A percentile compares a stretch with the other conserved stretches of the same genome.
These are phyloP conservation scores for Scaptodrosophila lebanonensis DNA, from an alignment of 1,140 invertebrate genomes.

Conservation along the genomic window DNA sequence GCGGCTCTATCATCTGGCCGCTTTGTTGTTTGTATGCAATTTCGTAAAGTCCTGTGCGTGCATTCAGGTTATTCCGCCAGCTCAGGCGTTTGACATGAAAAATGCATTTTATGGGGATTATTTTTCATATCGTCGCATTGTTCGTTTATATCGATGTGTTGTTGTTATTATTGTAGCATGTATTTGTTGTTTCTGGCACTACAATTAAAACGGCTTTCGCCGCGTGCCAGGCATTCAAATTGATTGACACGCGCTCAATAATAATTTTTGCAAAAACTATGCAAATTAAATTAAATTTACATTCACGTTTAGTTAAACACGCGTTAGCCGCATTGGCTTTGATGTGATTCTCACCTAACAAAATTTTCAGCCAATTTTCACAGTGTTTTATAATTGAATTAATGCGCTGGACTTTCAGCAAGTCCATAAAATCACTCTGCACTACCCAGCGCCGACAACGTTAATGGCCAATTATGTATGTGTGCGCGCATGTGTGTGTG, in stretches of 20 bases:
- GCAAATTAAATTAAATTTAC: constrained; percentile 70
- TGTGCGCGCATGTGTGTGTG: not conserved
- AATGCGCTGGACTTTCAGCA: constrained; percentile 39
- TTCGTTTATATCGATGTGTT: not conserved
- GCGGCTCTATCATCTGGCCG: not conserved
- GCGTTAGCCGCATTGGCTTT: constrained; percentile 3
- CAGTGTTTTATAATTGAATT: constrained; percentile 73
- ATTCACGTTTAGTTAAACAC: constrained; percentile 51
- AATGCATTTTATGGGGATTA: constrained; percentile 76
- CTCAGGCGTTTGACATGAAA: constrained; percentile 74
- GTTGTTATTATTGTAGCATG: no score
- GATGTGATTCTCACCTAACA: constrained; percentile 19
- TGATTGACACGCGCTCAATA: constrained; percentile 11
- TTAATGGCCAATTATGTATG: constrained; percentile 69
- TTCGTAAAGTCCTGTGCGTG: constrained; percentile 71
- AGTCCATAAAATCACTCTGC: constrained; percentile 38
- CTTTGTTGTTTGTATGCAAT: constrained; percentile 68
- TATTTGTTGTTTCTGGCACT: no score
- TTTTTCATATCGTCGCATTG: constrained; percentile 60
- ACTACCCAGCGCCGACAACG: constrained; percentile 45
- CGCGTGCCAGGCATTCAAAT: constrained; percentile 12
- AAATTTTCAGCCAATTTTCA: constrained; percentile 50
- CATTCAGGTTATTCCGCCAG: constrained; percentile 70
- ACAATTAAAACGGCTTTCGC: constrained; percentile 49
- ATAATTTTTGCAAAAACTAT: constrained; percentile 46